Base-by-base conservation (phyloP, 2,797 vertebrate species). In the Pseudotriccus pelzelni region DNA sequence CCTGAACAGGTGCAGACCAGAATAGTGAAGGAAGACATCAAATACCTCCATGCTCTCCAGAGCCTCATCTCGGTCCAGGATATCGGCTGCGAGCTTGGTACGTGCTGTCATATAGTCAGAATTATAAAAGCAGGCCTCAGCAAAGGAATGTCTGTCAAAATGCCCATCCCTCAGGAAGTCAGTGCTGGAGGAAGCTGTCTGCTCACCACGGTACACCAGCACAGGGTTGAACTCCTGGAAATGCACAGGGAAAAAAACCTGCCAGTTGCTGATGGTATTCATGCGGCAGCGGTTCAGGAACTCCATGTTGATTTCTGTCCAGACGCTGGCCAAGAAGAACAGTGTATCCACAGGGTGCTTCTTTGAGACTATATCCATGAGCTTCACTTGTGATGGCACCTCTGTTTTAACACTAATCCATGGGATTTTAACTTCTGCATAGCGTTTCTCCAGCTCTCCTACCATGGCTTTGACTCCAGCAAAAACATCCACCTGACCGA, bases 81-180 rank as follows among this genome's bases (percentile, higher is more conserved):
- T 98, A 76, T 99, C 99, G 0, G 98, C 98, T 0, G 98, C 99
- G 97, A 99, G 99, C 94, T 98, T 99, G 80, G 98, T 98, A 8
- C 99, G 98, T 3, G 99, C 99, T 0, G 98, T 98, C 99, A 99
- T 99, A 95, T 99, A 99, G 97, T 99, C 99, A 0, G 99, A 98
- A 7, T 99, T 99, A 97, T 99, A 99, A 93, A 99, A 99, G 97
- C 99, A 99, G n/a, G 99, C 99, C 97, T 99, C 99, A 0, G 99
- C 98, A 0, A 99, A 99, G 12, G 98, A 98, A 9, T 99, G 98
- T 2, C 98, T 98, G 97, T 99, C 99, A 16, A 99, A 99, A 95
- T 98, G 99, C 28, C 99, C 99, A 4, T 99, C 99, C 27, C 93
- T 97, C 79, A 97, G 96, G 20, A 98, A 93, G 95, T 99, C 99